Conservation (phyloP, 1,140 invertebrate species). For the Delia radicum region DNA sequence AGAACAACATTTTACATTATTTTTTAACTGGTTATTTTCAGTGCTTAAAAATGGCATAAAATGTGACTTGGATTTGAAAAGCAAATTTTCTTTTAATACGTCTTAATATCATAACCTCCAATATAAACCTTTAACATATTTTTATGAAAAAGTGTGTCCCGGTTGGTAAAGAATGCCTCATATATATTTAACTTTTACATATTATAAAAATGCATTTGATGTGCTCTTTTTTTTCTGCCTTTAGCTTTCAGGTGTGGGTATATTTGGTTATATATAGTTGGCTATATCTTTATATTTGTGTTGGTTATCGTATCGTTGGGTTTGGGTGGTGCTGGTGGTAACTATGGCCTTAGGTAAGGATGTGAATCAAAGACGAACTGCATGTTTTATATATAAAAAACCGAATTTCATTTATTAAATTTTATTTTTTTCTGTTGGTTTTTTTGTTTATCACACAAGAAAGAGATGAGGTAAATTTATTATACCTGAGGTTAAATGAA, state of each 20-base stretch:
- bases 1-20: too few relatives aligned
- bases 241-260: neutral
- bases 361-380: slow-evolving; percentile 9
- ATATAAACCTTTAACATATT: too few relatives aligned
- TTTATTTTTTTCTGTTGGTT: neutral
- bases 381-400: neutral
- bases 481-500: slow-evolving; percentile 15
- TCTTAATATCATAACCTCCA: too few relatives aligned
- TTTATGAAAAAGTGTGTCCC: too few relatives aligned
- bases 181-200: neutral
- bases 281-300: neutral
- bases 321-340: neutral
- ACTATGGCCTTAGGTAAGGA: neutral
- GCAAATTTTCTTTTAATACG: too few relatives aligned
- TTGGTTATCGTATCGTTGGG: neutral
- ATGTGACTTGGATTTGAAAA: too few relatives aligned
- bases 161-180: too few relatives aligned
- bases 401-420: neutral
- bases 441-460: neutral
- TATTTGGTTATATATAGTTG: neutral
- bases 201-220: slow-evolving; percentile 23
- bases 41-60: too few relatives aligned
- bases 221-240: slow-evolving; percentile 8
- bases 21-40: too few relatives aligned
- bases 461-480: neutral